These are phyloP conservation scores for Ochropleura plecta DNA, from an alignment of 2,888 invertebrate genomes.

Conservation along the genomic window DNA sequence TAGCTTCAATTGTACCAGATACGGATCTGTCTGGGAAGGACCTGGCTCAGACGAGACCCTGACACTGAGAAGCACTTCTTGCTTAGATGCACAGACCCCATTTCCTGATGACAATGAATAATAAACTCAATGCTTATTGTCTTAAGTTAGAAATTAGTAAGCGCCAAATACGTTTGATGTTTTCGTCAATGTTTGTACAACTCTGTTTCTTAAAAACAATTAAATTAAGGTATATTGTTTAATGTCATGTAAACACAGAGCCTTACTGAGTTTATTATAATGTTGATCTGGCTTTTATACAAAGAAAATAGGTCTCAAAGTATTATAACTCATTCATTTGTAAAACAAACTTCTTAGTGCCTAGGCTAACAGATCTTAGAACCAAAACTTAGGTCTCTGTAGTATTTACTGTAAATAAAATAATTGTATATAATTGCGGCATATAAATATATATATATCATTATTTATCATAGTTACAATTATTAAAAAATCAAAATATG, in stretches of 20 bases:
- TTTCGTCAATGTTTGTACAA: conserved; percentile 10
- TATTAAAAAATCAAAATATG: neutral
- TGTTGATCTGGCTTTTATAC: neutral
- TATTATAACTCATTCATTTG: conserved; percentile 28
- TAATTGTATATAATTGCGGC: conserved; percentile 32
- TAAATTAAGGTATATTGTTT: neutral
- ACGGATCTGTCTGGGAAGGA: no score
- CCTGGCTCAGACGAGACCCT: no score
- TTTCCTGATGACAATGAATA: conserved; percentile 4
- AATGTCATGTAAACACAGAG: neutral
- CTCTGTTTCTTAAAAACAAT: neutral
- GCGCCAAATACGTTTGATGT: neutral
- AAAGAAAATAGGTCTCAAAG: neutral
- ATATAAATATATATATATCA: conserved; percentile 40
- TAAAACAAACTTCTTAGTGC: conserved; percentile 62
- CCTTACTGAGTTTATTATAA: conserved; percentile 2
- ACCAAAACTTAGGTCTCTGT: conserved; percentile 29
- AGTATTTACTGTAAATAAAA: conserved; percentile 58
- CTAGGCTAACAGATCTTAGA: conserved; percentile 59
- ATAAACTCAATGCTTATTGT: neutral
- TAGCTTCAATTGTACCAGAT: no score
- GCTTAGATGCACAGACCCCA: neutral
- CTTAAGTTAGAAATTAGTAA: neutral
- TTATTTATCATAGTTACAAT: conserved; percentile 4
- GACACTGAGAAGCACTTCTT: neutral